A percentile compares a stretch with the other conserved stretches of the same genome.
Conservation (phyloP, 1,140 invertebrate genomes). For the Zaprionus taronus region DNA sequence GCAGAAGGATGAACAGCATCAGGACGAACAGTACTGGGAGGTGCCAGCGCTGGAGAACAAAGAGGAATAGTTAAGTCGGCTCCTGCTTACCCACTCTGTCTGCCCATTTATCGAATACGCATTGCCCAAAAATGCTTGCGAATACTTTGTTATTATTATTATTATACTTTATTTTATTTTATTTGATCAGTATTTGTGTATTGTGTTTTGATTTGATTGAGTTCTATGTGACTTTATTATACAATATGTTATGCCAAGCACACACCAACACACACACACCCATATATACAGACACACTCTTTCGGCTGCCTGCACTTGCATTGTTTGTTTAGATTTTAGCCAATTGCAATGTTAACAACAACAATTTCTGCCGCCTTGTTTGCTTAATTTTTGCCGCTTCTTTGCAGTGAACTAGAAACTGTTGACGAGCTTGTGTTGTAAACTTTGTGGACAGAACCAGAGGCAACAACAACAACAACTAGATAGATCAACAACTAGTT, state of each 20-base stretch:
- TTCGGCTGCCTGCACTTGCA: slow-evolving; percentile 25
- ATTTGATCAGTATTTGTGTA: slow-evolving; percentile 13
- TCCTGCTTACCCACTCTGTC: slow-evolving; percentile 23
- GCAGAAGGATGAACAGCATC: slow-evolving; percentile 85
- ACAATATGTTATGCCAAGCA: slow-evolving; percentile 44
- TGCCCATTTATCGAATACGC: slow-evolving; percentile 48
- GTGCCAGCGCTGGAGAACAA: slow-evolving; percentile 83
- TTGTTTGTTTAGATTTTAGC: slow-evolving; percentile 52
- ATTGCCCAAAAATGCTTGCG: slow-evolving; percentile 36
- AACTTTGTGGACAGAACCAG: slow-evolving; percentile 22
- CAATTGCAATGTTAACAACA: slow-evolving; percentile 18
- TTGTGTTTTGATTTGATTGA: slow-evolving; percentile 4
- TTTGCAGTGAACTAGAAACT: slow-evolving; percentile 70
- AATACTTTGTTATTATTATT: slow-evolving; percentile 10
- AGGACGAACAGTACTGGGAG: slow-evolving; percentile 86
- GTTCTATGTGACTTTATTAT: slow-evolving; percentile 10
- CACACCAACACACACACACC: slow-evolving; percentile 27
- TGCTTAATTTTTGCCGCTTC: slow-evolving; percentile 34
- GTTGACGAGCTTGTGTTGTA: slow-evolving; percentile 65
- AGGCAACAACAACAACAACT: slow-evolving; percentile 21
- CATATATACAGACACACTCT: slow-evolving; percentile 2
- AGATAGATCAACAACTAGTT: no score
- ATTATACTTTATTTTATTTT: slow-evolving; percentile 20
- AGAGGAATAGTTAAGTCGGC: slow-evolving; percentile 80
- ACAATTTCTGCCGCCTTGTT: slow-evolving; percentile 11